Evolutionary conservation across 2,113 vertebrate species (phyloP), one percentile per base, ranked within the genome.

Genomic region (Bubo blakistoni): DNA sequence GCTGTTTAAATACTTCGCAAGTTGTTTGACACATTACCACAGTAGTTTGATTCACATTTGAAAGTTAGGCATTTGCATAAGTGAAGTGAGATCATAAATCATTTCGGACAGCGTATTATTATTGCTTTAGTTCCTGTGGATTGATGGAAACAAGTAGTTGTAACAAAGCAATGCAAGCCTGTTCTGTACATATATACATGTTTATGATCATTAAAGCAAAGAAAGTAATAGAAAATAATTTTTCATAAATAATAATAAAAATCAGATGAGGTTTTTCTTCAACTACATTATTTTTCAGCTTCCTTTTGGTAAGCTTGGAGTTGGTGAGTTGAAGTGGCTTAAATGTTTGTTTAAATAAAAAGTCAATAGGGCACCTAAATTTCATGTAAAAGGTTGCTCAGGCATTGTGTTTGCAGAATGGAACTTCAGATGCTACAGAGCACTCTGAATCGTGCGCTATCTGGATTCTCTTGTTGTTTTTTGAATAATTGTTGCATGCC

Each of bases 81-180:
- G 88, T 32, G 58, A 82, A 97, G 97, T 92, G 96, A 97, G 97
- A 97, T 93, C 98, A 98, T 98, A 98, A 98, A 98, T 98, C 98
- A 98, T 97, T 97, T 98, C 92, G 92, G 98, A 98, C 98, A 98
- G 95, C 7, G 3, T 86, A 94, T 93, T 85, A 95, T 92, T 95
- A 42, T 81, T 91, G 69, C 94, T 94, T 88, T 96, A 85, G 80
- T 86, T 97, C 79, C 95, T 94, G 87, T 67, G 89, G 61, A 96
- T 38, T 97, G 76, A 84, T 92, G 90, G 83, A 94, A 95, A 96
- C 93, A 90, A 97, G 80, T 96, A 96, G 96, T 90, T 81, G 69
- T 77, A 94, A 95, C 87, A 92, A 93, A 96, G 88, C 24, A 82
- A 65, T 65, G 73, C 38, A 57, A 89, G 72, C 42, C 47, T 78